phyloP scores from a whole-genome alignment of 2,797 vertebrate species.

The Clarias laeviceps region DNA sequence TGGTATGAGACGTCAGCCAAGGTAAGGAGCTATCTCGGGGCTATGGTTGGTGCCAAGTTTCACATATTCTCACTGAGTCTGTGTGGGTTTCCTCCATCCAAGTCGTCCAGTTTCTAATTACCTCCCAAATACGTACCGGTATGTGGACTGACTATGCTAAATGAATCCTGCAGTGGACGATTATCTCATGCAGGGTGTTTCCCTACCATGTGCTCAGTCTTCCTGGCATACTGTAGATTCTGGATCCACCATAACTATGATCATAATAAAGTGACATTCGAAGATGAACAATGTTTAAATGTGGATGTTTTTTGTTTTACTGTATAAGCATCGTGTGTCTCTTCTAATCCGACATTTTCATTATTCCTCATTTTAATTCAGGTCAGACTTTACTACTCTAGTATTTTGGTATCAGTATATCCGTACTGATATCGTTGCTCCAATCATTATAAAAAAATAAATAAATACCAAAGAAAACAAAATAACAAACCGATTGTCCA shows the following conservation, averaged over 20 bases:
- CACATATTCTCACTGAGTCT: not conserved
- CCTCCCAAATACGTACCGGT: not conserved
- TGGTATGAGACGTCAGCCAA: slow-evolving; percentile 82
- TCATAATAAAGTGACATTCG: not conserved
- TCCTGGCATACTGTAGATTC: not conserved
- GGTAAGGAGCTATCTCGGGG: slow-evolving; percentile 56
- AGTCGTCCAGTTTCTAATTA: not conserved
- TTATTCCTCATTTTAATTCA: not conserved
- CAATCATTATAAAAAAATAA: not conserved
- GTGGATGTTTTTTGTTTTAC: not conserved
- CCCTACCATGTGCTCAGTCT: not conserved
- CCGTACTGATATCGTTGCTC: not conserved
- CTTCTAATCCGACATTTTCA: not conserved
- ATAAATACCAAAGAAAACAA: not conserved
- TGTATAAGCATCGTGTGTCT: not conserved
- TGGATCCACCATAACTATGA: not conserved
- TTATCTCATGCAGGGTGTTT: not conserved
- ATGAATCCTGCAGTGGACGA: not conserved
- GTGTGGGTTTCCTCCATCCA: not conserved
- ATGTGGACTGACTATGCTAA: not conserved
- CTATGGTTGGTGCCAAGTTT: not conserved
- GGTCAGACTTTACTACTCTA: not conserved
- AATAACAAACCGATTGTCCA: too few species aligned
- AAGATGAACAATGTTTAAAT: slow-evolving; percentile 1
- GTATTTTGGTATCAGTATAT: too few species aligned